phyloP scores from a whole-genome alignment of 37 sponge, comb jelly and placozoan genomes.

The Halichondria panicea region DNA sequence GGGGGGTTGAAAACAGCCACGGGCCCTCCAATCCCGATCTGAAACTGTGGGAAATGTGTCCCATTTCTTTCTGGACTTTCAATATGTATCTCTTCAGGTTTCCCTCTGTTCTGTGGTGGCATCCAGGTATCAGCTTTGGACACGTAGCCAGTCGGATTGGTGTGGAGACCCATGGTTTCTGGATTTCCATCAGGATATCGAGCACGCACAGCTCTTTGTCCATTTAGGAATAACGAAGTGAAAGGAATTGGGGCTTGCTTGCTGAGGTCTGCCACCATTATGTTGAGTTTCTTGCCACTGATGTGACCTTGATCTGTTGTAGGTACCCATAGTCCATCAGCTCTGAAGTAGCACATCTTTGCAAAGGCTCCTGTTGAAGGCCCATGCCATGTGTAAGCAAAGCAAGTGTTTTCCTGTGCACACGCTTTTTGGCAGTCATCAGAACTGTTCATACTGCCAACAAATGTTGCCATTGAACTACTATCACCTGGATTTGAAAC shows the following conservation, averaged over 20 bases:
- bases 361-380: slow-evolving; percentile 20
- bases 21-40: slow-evolving; percentile 60
- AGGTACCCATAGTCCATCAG: slow-evolving; percentile 35
- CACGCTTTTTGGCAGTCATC: slow-evolving; percentile 26
- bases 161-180: slow-evolving; percentile 56
- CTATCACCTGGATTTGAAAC: slow-evolving; percentile 4
- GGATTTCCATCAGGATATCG: slow-evolving; percentile 81
- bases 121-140: slow-evolving; percentile 23
- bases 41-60: slow-evolving; percentile 40
- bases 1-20: slow-evolving; percentile 58
- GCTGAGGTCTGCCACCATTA: slow-evolving; percentile 35
- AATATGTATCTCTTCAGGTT: slow-evolving; percentile 20
- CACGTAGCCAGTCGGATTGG: slow-evolving; percentile 46
- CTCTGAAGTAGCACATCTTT: slow-evolving; percentile 41
- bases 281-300: slow-evolving; percentile 46
- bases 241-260: slow-evolving; percentile 28
- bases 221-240: slow-evolving; percentile 42
- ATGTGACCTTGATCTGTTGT: slow-evolving; percentile 1
- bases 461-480: neutral
- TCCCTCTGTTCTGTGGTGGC: slow-evolving; percentile 2
- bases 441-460: slow-evolving; percentile 20
- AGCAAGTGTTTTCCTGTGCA: slow-evolving; percentile 12
- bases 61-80: slow-evolving; percentile 26
- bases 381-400: slow-evolving; percentile 42
- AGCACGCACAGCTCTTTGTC: slow-evolving; percentile 61